Base-by-base conservation (phyloP, 2,113 vertebrate genomes). In the Miniopterus natalensis region DNA sequence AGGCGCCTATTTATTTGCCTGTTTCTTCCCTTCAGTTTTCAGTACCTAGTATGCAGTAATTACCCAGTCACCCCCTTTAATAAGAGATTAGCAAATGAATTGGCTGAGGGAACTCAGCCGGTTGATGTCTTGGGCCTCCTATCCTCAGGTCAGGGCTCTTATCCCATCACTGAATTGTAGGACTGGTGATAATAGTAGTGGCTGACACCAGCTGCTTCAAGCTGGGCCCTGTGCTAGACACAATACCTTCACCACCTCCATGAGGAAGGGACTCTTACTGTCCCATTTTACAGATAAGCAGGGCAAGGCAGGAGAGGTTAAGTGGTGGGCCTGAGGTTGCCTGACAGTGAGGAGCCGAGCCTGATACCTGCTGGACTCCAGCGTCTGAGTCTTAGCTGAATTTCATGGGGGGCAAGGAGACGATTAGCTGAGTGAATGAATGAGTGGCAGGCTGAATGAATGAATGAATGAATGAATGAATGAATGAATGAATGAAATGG, bases 181-280 rank as follows among this genome's bases (percentile, higher is more conserved):
- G 31, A 45, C 12, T 12, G 18, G 23, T 13, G n/a, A 18, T 25
- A 79, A 27, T 13, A 40, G 23, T 14, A n/a, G 27, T 7, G 23
- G n/a, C 6, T 15, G 27, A 71, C 0, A 6, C 36, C 4, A 11
- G 36, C 40, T 31, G 45, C 63, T 51, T 65, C 45, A 6, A 36
- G 15, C 42, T 7, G 9, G 59, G 27, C 70, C 51, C 51, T 40
- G 40, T 40, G 40, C 71, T 29, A 40, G 27, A 65, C 68, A 73
- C 17, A 7, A 3, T 1, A 23, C 23, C 1, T 6, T 49, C 40
- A 29, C 36, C 1, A 0, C 42, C 27, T 51, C 78, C 40, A 2
- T 29, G 47, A 23, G 36, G 17, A 3, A 25, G 40, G 42, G 8
- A 23, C 20, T 51, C 27, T 15, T 20, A 36, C 25, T 5, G 11